phyloP scores from a whole-genome alignment of 1,140 invertebrate genomes.

The Lepidurus packardi region DNA sequence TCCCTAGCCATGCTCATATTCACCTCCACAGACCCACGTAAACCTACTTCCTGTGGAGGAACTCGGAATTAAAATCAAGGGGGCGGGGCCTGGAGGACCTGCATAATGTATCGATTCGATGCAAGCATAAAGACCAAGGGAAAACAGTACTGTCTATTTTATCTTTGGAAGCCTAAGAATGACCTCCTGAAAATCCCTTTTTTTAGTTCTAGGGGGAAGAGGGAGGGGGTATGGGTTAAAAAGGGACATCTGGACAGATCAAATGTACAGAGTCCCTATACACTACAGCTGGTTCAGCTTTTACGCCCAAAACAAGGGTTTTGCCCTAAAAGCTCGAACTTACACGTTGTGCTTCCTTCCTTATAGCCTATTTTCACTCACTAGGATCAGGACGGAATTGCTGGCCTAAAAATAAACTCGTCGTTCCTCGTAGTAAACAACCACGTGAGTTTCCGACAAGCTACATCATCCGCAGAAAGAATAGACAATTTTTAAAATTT shows the following conservation, averaged over 20 bases:
- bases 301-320: neutral
- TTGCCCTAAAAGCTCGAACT: neutral
- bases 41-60: neutral
- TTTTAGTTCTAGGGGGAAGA: neutral
- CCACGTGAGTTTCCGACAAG: neutral
- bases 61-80: neutral
- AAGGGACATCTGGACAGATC: slow-evolving; percentile 1
- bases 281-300: neutral
- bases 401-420: slow-evolving; percentile 3
- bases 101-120: neutral
- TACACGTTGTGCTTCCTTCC: slow-evolving; percentile 6
- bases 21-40: neutral
- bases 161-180: neutral
- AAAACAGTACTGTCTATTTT: slow-evolving; percentile 9
- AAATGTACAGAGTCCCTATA: neutral
- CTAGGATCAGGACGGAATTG: slow-evolving; percentile 18
- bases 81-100: neutral
- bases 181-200: neutral
- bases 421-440: slow-evolving; percentile 12
- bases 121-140: neutral
- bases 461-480: neutral
- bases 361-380: slow-evolving; percentile 16
- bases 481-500: neutral
- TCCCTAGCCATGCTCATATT: neutral
- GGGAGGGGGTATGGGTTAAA: too few relatives aligned